Base-by-base conservation (phyloP, 2,113 vertebrate species). In the Merops nubicus region DNA sequence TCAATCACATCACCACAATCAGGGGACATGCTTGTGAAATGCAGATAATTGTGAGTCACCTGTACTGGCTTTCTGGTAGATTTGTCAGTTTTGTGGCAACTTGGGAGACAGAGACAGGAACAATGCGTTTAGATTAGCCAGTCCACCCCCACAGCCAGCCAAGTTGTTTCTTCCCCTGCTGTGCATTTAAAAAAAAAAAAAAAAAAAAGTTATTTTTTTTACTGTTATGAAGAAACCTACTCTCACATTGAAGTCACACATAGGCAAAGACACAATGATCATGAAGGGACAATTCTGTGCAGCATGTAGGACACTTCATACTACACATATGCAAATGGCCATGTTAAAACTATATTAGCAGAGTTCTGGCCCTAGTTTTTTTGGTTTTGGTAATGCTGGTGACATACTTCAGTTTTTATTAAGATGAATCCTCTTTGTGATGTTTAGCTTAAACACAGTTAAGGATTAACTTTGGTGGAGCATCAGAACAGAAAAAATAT, bases 21-120 rank as follows among this genome's bases (percentile, higher is more conserved):
- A 26, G 23, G n/a, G 63, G 19, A 2, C 47, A 43, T 0, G 0
- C 8, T 56, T 36, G 64, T 60, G 76, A 88, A 88, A 91, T 53
- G 47, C 64, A 92, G 60, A 74, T 89, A 87, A 72, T 9, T 81
- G 38, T 90, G 92, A 91, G 60, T 82, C 89, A 78, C 93, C 73
- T 89, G 38, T 48, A 19, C 60, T 63, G 81, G 17, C 20, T 89
- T 93, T 45, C 3, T 38, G 40, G 73, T 56, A 40, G 73, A 76
- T 95, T 64, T 75, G 42, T 91, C 85, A 68, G 78, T 91, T 85
- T 51, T 74, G 43, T n/a, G 53, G 68, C 47, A 74, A 63, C 50
- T 33, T 69, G 47, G 47, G 93, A 88, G 64, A 74, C 63, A 77
- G 69, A 85, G 47, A 67, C 0, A 9, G 21, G 72, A 93, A 29